Percentiles rank a stretch among this genome's conserved stretches.
Conservation (phyloP, 2,797 vertebrate genomes). For the Perodicticus potto region DNA sequence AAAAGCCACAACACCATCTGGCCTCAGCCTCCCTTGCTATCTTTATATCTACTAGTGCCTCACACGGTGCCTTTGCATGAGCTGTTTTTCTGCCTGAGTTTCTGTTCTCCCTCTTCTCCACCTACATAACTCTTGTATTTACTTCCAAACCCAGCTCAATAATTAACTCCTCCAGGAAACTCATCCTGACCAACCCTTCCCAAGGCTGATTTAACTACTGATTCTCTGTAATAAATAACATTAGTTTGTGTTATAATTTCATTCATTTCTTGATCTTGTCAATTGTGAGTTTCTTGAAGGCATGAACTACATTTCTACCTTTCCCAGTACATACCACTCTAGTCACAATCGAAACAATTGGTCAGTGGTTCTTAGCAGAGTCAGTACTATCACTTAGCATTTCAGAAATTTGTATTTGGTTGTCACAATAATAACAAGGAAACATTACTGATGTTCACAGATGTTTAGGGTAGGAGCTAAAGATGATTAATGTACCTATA, state of each 20-base stretch:
- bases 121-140: neutral
- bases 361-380: constrained; percentile 2
- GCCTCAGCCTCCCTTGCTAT: neutral
- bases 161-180: constrained; percentile 5
- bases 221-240: neutral
- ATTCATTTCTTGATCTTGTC: constrained; percentile 4
- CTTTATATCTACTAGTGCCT: neutral
- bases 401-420: constrained; percentile 18
- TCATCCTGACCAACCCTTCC: neutral
- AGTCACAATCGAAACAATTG: neutral
- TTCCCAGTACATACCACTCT: neutral
- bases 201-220: neutral
- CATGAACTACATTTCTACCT: neutral
- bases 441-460: constrained; percentile 40
- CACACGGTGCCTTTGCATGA: neutral
- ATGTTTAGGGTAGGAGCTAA: neutral
- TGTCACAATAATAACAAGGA: constrained; percentile 20
- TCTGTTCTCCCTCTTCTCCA: neutral
- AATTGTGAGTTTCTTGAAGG: neutral
- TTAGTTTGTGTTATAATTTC: neutral
- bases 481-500: constrained; percentile 32
- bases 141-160: constrained; percentile 47
- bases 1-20: neutral
- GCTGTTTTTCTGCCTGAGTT: neutral
- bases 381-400: neutral